A percentile compares a stretch with the other conserved stretches of the same genome.
These are phyloP conservation scores for Pelecanus crispus DNA, from an alignment of 2,113 vertebrate species.

Conservation along the genomic window DNA sequence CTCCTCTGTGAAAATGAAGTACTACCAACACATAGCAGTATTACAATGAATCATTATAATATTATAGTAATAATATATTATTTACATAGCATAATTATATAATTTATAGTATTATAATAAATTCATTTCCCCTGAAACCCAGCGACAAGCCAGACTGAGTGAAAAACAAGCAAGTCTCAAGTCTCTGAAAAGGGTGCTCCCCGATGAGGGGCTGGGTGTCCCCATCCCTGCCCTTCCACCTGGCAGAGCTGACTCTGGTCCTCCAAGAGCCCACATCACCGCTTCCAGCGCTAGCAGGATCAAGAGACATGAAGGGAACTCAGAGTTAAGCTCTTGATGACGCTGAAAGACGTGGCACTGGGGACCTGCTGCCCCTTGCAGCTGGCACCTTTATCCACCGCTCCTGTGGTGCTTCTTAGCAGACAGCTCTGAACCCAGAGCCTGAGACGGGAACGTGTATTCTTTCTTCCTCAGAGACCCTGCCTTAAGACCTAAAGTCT, in stretches of 20 bases:
- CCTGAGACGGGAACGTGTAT: neutral
- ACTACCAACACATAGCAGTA: neutral
- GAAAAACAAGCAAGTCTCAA: neutral
- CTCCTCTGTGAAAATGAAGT: neutral
- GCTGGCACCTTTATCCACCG: neutral
- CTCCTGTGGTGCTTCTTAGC: neutral
- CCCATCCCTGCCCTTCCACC: neutral
- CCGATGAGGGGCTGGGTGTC: neutral
- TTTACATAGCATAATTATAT: no score
- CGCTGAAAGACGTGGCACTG: neutral
- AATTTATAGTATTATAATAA: no score
- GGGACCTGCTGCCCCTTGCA: neutral
- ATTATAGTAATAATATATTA: no score
- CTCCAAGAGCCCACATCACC: neutral
- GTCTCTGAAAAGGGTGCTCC: neutral
- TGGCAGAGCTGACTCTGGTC: fast-evolving
- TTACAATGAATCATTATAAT: neutral
- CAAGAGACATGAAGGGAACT: neutral
- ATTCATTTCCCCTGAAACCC: no score
- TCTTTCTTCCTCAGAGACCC: neutral
- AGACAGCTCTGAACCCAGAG: neutral
- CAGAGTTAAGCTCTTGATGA: neutral
- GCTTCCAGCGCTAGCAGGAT: neutral
- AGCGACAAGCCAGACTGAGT: neutral
- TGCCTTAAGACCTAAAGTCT: neutral